Evolutionary conservation across 2,797 vertebrate species (phyloP).

Genomic region (Enteromius fasciolatus): DNA sequence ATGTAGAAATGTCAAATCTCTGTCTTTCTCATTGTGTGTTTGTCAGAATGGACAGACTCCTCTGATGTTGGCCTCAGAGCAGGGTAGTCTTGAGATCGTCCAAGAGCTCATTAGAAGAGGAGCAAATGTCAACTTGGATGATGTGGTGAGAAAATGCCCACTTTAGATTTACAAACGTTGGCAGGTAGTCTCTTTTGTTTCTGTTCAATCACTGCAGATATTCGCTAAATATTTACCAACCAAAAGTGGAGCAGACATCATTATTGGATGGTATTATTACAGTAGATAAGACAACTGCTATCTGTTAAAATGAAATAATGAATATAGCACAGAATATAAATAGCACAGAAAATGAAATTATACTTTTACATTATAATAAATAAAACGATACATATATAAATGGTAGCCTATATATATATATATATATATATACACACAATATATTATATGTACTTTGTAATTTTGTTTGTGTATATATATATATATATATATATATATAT

Average conservation of each 20-base stretch:
- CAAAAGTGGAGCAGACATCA: background rate
- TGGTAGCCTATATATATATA: too few relatives aligned
- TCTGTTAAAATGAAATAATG: background rate
- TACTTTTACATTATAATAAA: too few relatives aligned
- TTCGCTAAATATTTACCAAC: background rate
- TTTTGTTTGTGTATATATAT: too few relatives aligned
- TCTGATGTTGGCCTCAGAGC: constrained; percentile 93
- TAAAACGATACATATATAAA: too few relatives aligned
- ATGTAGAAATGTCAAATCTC: background rate
- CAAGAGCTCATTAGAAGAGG: constrained; percentile 92
- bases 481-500: too few relatives aligned
- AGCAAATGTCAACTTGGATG: constrained; percentile 95
- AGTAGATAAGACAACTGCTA: background rate
- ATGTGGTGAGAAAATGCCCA: constrained; percentile 79
- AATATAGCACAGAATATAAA: background rate
- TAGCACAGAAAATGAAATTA: too few relatives aligned
- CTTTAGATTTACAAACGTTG: background rate
- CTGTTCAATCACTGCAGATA: background rate
- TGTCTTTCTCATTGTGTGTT: constrained; percentile 44
- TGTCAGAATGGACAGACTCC: constrained; percentile 93
- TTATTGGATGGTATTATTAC: background rate
- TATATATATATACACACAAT: too few relatives aligned
- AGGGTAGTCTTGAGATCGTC: constrained; percentile 93
- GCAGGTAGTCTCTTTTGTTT: background rate
- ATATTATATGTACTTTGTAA: too few relatives aligned